A percentile compares a stretch with the other conserved stretches of the same genome.
phyloP scores from a whole-genome alignment of 2,113 vertebrate species.

The Lepus americanus region DNA sequence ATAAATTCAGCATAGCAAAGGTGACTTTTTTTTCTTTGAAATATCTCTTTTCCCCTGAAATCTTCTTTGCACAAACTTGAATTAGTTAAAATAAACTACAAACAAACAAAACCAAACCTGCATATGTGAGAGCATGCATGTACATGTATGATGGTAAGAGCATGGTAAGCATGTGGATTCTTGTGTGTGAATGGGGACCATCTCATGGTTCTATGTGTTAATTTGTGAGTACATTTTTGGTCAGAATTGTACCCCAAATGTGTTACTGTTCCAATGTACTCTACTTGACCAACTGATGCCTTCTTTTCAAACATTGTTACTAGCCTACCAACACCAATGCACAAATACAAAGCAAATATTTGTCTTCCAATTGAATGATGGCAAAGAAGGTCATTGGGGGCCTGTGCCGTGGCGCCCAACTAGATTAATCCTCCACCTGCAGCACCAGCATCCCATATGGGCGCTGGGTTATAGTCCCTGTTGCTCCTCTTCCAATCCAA shows the following conservation, averaged over 20 bases:
- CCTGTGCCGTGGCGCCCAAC: no score
- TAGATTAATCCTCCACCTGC: no score
- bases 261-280: neutral
- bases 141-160: neutral
- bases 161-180: neutral
- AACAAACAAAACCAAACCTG: neutral
- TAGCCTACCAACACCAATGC: neutral
- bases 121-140: neutral
- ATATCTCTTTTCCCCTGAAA: conserved; percentile 34
- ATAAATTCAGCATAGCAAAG: conserved; percentile 38
- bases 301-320: neutral
- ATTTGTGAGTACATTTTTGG: neutral
- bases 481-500: no score
- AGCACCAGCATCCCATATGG: no score
- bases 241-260: neutral
- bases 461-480: no score
- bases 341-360: neutral
- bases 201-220: neutral
- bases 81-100: neutral
- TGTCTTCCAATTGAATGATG: neutral
- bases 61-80: neutral
- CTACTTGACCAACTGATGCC: neutral
- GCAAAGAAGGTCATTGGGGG: neutral
- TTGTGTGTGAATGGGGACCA: neutral
- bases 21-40: conserved; percentile 59